phyloP scores from a whole-genome alignment of 2,888 invertebrate species.

The Epiblema foenella region DNA sequence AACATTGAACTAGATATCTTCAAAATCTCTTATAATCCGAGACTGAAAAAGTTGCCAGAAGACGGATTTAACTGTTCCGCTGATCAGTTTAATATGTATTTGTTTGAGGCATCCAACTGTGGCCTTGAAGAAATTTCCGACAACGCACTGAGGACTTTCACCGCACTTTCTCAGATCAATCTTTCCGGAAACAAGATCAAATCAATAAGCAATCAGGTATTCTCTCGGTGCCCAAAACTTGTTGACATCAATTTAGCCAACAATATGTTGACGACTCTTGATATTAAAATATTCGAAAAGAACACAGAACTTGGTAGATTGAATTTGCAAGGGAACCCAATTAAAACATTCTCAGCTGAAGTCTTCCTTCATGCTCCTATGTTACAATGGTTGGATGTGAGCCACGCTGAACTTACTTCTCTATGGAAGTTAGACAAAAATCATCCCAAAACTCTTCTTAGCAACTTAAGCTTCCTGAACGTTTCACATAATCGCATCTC shows the following conservation, averaged over 20 bases:
- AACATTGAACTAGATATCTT: constrained; percentile 89
- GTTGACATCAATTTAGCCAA: constrained; percentile 89
- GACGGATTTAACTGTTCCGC: constrained; percentile 87
- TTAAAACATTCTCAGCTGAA: constrained; percentile 87
- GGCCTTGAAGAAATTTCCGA: constrained; percentile 86
- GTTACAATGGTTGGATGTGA: constrained; percentile 88
- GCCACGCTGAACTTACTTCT: constrained; percentile 87
- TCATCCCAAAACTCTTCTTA: constrained; percentile 75
- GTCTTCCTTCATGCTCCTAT: constrained; percentile 87
- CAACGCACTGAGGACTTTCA: constrained; percentile 89
- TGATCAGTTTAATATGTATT: constrained; percentile 86
- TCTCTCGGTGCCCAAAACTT: constrained; percentile 84
- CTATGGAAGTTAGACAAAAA: constrained; percentile 86
- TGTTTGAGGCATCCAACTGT: constrained; percentile 90
- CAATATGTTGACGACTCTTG: constrained; percentile 87
- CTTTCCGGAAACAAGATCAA: constrained; percentile 88
- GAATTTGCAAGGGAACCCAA: constrained; percentile 89
- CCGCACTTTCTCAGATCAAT: constrained; percentile 87
- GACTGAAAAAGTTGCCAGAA: constrained; percentile 87
- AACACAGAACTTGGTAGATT: constrained; percentile 87
- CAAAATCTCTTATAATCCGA: constrained; percentile 89
- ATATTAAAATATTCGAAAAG: constrained; percentile 86
- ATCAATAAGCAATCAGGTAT: constrained; percentile 82
- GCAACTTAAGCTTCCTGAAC: constrained; percentile 84
- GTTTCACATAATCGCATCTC: constrained; percentile 86